A percentile compares a stretch with the other conserved stretches of the same genome.
Conservation (phyloP, 2,113 vertebrate genomes). For the Hippopotamus amphibius region DNA sequence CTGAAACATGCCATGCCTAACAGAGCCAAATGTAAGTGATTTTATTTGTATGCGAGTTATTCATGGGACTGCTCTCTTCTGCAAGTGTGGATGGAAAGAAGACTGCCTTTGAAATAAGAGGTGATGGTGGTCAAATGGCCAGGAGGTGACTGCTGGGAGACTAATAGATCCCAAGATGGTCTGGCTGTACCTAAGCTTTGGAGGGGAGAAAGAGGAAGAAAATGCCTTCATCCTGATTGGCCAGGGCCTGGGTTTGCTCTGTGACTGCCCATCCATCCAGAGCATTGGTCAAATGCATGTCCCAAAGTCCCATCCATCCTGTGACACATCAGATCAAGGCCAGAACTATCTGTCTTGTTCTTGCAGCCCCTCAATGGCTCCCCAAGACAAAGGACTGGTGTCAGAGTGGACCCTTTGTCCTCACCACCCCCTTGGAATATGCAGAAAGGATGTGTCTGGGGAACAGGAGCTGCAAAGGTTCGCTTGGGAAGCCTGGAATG, state of each 20-base stretch:
- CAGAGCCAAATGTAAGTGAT: constrained; percentile 60
- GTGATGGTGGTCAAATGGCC: background rate
- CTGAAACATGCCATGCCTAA: constrained; percentile 30
- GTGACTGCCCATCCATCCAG: background rate
- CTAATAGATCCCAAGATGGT: background rate
- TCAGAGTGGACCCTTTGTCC: background rate
- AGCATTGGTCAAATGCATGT: background rate
- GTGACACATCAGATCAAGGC: background rate
- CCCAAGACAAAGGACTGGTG: background rate
- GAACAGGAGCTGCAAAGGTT: background rate
- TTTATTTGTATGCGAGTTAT: constrained; percentile 57
- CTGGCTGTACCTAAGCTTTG: background rate
- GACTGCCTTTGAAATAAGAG: background rate
- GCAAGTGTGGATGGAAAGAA: background rate
- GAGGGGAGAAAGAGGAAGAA: background rate
- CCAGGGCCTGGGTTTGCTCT: background rate
- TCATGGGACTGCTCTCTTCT: constrained; percentile 68
- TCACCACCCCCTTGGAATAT: background rate
- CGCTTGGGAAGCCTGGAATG: background rate
- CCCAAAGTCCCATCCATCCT: background rate
- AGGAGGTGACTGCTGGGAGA: background rate
- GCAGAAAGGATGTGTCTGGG: background rate
- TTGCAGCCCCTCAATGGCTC: background rate
- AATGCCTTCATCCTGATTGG: background rate
- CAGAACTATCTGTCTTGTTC: background rate